Conservation (phyloP, 1,140 invertebrate species). For the Matsumurasca onukii region DNA sequence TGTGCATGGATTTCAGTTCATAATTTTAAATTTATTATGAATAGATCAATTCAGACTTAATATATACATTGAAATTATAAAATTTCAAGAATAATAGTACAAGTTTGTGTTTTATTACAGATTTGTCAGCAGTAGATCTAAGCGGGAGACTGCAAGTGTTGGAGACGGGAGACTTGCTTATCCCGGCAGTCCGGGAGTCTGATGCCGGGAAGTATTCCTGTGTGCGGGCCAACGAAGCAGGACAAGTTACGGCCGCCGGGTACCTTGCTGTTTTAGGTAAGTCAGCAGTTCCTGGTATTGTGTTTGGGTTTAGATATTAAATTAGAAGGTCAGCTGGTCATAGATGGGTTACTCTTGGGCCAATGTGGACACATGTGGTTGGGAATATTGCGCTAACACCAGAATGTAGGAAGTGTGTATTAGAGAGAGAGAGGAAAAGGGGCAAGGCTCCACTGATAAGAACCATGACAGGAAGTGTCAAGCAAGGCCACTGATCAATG, state of each 20-base stretch:
- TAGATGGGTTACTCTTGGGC: not conserved
- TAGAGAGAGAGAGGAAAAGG: too few species aligned
- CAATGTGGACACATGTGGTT: not conserved
- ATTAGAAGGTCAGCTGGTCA: not conserved
- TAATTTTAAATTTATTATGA: too few species aligned
- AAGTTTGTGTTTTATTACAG: slow-evolving; percentile 45
- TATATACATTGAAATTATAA: too few species aligned
- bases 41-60: too few species aligned
- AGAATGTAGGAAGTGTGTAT: too few species aligned
- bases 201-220: slow-evolving; percentile 91
- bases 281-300: slow-evolving; percentile 40
- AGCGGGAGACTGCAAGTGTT: slow-evolving; percentile 78
- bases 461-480: too few species aligned
- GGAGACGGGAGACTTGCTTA: slow-evolving; percentile 80
- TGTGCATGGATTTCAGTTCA: too few species aligned
- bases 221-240: slow-evolving; percentile 83
- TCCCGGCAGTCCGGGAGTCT: slow-evolving; percentile 76
- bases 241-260: slow-evolving; percentile 77
- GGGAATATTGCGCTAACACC: too few species aligned
- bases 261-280: slow-evolving; percentile 80
- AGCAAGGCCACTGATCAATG: too few species aligned
- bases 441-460: too few species aligned
- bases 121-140: slow-evolving; percentile 55
- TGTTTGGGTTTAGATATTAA: not conserved
- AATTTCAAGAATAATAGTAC: too few species aligned